Conservation (phyloP, 2,797 vertebrate genomes). For the Acanthurus leucopareius region DNA sequence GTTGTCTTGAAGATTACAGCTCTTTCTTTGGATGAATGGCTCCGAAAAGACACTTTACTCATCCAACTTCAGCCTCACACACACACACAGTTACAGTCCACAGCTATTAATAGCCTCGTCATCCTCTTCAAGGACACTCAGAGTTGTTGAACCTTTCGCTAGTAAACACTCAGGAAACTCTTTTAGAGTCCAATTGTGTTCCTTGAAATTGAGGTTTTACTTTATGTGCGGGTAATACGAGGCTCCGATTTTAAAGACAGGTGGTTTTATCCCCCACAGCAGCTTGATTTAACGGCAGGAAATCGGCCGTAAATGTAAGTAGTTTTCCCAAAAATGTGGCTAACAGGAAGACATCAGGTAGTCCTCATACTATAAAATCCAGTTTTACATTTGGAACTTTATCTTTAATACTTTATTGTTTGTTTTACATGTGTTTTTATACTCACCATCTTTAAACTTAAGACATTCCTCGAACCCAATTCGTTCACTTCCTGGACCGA, state of each 20-base stretch:
- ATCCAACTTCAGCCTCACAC: slow-evolving; percentile 22
- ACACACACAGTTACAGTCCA: slow-evolving; percentile 31
- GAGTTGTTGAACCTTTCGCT: slow-evolving; percentile 37
- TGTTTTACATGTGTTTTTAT: no score
- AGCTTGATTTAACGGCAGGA: neutral
- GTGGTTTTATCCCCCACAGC: no score
- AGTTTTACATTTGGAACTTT: no score
- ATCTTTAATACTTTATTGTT: no score
- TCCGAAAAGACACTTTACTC: slow-evolving; percentile 39
- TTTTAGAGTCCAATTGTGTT: neutral
- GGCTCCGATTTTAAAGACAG: neutral
- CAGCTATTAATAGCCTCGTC: slow-evolving; percentile 54
- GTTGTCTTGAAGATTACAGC: slow-evolving; percentile 29
- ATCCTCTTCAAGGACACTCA: slow-evolving; percentile 41
- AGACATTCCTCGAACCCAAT: neutral
- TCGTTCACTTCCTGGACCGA: neutral
- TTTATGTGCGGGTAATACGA: neutral
- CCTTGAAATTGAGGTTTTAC: slow-evolving; percentile 4
- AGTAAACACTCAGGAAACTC: slow-evolving; percentile 39
- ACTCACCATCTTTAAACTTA: neutral
- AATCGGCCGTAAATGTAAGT: neutral
- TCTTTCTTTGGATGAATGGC: slow-evolving; percentile 31
- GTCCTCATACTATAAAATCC: no score
- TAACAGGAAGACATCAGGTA: neutral
- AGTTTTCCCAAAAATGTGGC: neutral